A percentile compares a stretch with the other conserved stretches of the same genome.
Evolutionary conservation across 2,113 vertebrate genomes (phyloP).

Genomic region (Origma solitaria): DNA sequence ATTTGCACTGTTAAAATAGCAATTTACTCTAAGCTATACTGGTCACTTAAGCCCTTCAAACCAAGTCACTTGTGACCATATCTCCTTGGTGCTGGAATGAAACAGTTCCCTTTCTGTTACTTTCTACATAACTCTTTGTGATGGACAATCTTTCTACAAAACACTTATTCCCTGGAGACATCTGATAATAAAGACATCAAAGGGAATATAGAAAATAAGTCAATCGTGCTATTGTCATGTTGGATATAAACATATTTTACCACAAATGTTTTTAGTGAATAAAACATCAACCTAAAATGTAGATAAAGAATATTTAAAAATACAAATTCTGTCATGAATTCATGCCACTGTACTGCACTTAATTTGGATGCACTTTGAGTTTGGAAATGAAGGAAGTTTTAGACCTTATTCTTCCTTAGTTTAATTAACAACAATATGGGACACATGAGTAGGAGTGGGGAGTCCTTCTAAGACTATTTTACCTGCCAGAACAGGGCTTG

Average conservation of each 20-base stretch:
- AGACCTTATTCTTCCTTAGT: neutral
- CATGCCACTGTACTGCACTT: neutral
- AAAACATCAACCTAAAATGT: neutral
- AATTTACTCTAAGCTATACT: neutral
- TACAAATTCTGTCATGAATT: neutral
- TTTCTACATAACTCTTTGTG: neutral
- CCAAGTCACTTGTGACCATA: neutral
- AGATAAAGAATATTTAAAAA: neutral
- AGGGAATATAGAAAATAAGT: neutral
- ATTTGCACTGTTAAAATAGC: neutral
- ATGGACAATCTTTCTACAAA: neutral
- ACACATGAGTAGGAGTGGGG: rapidly evolving
- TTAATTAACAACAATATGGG: neutral
- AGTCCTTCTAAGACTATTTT: neutral
- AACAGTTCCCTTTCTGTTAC: neutral
- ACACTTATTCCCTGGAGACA: rapidly evolving
- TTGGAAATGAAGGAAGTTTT: neutral
- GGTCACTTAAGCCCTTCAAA: neutral
- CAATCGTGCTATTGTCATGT: neutral
- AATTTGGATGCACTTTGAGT: neutral
- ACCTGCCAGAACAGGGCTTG: neutral
- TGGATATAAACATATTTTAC: neutral
- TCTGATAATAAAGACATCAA: neutral
- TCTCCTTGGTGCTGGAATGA: neutral
- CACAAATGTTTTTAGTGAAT: neutral